phyloP scores from a whole-genome alignment of 1,140 invertebrate species.

The Micrasema longulum region DNA sequence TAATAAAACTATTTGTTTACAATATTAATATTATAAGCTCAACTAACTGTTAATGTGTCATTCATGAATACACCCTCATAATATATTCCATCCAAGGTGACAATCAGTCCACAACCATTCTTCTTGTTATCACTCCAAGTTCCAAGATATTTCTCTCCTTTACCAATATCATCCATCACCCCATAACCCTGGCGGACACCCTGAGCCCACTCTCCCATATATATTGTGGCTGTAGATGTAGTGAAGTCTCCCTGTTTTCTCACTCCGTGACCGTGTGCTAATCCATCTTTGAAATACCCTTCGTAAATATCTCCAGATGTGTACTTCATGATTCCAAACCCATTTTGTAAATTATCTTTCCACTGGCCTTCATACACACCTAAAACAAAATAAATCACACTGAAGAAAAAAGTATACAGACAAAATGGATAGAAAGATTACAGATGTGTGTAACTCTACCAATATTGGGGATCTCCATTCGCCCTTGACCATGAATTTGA shows the following conservation, averaged over 20 bases:
- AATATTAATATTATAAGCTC: too few species aligned
- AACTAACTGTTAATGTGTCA: slow-evolving; percentile 77
- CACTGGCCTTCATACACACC: slow-evolving; percentile 86
- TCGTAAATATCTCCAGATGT: slow-evolving; percentile 80
- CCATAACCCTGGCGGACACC: slow-evolving; percentile 87
- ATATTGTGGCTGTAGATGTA: slow-evolving; percentile 79
- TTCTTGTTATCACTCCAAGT: slow-evolving; percentile 86
- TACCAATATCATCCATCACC: slow-evolving; percentile 86
- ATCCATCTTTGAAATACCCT: slow-evolving; percentile 86
- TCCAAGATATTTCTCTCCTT: slow-evolving; percentile 90
- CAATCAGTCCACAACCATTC: slow-evolving; percentile 84
- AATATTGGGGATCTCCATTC: slow-evolving; percentile 73
- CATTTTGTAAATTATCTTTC: slow-evolving; percentile 86
- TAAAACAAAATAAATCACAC: slow-evolving; percentile 37
- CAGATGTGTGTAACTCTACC: slow-evolving; percentile 52
- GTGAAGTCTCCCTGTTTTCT: slow-evolving; percentile 84
- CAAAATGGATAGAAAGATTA: background rate
- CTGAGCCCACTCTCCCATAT: slow-evolving; percentile 86
- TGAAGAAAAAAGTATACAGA: background rate
- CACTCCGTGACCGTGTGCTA: slow-evolving; percentile 86
- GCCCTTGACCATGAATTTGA: slow-evolving; percentile 79
- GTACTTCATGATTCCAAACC: slow-evolving; percentile 81
- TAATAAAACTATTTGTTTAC: too few species aligned
- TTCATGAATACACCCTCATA: slow-evolving; percentile 88
- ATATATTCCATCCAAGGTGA: slow-evolving; percentile 90